phyloP scores from a whole-genome alignment of 2,113 vertebrate genomes.

The Bubo bubo region DNA sequence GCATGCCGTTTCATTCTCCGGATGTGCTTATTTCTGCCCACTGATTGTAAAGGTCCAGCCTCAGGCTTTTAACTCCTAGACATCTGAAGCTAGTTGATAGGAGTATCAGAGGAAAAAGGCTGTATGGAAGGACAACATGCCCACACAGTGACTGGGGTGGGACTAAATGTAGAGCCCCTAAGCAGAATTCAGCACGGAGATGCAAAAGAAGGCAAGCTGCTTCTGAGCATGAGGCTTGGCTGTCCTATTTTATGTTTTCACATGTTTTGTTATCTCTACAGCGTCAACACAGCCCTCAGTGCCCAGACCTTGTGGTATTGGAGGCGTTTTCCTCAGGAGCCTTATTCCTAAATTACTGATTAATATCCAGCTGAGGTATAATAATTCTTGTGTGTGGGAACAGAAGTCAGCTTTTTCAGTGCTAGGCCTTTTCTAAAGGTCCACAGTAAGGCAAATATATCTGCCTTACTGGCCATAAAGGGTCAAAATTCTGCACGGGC shows the following conservation, averaged over 20 bases:
- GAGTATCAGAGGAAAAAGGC: neutral
- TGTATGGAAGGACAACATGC: neutral
- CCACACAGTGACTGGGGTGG: neutral
- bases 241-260: neutral
- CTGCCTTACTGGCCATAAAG: neutral
- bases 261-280: neutral
- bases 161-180: neutral
- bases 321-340: neutral
- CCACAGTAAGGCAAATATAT: neutral
- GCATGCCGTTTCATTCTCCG: neutral
- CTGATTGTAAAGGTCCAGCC: neutral
- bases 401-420: neutral
- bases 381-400: neutral
- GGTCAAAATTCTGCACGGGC: neutral
- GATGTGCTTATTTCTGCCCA: neutral
- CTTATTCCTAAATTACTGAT: neutral
- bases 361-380: neutral
- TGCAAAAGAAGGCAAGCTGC: neutral
- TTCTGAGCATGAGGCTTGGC: neutral
- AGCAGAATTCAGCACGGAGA: neutral
- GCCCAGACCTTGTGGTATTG: neutral
- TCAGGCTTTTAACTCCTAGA: neutral
- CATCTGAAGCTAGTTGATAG: neutral
- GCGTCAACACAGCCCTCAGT: neutral
- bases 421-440: neutral